A percentile compares a stretch with the other conserved stretches of the same genome.
phyloP scores from a whole-genome alignment of 2,797 vertebrate genomes.

The Gymnocypris eckloni region DNA sequence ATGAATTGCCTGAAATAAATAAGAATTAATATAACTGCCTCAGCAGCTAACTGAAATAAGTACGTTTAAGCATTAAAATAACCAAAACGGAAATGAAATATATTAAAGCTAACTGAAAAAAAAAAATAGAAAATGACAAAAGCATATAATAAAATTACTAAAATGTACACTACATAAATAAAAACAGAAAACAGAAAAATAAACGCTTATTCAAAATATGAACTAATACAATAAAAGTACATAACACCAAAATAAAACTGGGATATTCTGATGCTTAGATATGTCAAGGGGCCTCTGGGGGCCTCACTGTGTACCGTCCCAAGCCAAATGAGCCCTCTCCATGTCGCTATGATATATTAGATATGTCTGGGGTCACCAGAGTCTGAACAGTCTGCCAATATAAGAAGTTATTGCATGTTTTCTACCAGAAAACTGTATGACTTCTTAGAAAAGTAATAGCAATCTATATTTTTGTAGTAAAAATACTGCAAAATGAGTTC shows the following conservation, averaged over 20 bases:
- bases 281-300: not conserved
- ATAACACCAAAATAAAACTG: not conserved
- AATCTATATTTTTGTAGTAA: not conserved
- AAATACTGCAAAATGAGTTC: not conserved
- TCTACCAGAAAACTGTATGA: not conserved
- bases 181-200: not conserved
- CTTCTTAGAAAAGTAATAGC: not conserved
- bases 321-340: not conserved
- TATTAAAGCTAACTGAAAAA: too few species aligned
- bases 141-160: too few species aligned
- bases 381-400: not conserved
- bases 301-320: not conserved
- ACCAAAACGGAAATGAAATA: too few species aligned
- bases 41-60: too few species aligned
- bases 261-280: slow-evolving; percentile 2
- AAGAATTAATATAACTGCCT: too few species aligned
- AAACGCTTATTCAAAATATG: not conserved
- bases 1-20: too few species aligned
- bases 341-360: not conserved
- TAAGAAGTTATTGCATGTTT: not conserved
- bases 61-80: too few species aligned
- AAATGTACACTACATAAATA: too few species aligned
- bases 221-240: not conserved
- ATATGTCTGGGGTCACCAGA: not conserved
- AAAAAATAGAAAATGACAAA: too few species aligned